Evolutionary conservation across 2,797 vertebrate genomes (phyloP).

Genomic region (Siniperca obscura): DNA sequence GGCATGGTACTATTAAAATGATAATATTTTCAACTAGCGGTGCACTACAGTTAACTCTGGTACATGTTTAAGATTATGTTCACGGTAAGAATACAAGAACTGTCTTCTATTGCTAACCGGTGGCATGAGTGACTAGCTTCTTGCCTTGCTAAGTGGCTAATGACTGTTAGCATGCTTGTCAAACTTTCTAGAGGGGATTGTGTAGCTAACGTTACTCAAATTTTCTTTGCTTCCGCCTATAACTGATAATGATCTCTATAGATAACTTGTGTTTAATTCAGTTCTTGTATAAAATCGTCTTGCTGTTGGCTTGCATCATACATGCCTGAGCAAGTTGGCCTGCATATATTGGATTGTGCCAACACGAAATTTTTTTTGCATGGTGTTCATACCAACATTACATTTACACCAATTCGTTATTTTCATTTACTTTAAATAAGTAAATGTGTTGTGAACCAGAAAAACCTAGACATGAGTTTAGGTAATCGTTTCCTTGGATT

Average conservation of each 20-base stretch:
- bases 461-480: not conserved
- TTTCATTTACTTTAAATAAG: not conserved
- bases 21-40: not conserved
- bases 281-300: not conserved
- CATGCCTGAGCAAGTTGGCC: constrained; percentile 45
- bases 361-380: fast-evolving
- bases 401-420: fast-evolving
- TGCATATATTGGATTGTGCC: not conserved
- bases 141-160: constrained; percentile 65
- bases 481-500: constrained; percentile 43
- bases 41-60: not conserved
- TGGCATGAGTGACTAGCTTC: constrained; percentile 48
- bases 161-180: constrained; percentile 55
- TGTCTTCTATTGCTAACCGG: constrained; percentile 17
- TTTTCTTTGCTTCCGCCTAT: not conserved
- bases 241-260: fast-evolving
- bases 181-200: not conserved
- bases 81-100: not conserved
- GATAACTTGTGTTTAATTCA: not conserved
- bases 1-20: constrained; percentile 46
- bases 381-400: not conserved
- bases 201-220: not conserved
- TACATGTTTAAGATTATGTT: not conserved
- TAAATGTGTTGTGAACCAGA: not conserved
- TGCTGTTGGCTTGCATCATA: not conserved